Evolutionary conservation across 1,140 invertebrate genomes (phyloP), one percentile per base, ranked within the genome.

Genomic region (Drosophila littoralis): DNA sequence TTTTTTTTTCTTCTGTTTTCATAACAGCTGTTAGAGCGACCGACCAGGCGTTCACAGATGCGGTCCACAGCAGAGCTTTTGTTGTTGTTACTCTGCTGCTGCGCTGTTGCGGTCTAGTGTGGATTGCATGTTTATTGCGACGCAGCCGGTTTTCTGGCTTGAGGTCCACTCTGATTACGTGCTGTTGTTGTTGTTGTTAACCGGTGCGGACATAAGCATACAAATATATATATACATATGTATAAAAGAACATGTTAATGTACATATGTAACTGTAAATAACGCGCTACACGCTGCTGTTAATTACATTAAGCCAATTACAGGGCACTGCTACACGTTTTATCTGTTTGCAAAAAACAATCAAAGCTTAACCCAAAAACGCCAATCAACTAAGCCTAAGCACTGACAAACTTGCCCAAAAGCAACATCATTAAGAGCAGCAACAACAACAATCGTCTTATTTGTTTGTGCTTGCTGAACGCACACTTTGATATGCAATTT

Each of bases 351-450:
- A 35, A 42, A 50, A 63, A 59, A 71, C 35, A 63, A 72, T 72
- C 13, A 61, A 77, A 42, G 60, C 64, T 73, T 81, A 81, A 81
- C 65, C 67, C 65, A 55, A 81, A 85, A 71, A 60, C 52, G 63
- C 32, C 63, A 71, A 66, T 75, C 72, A 71, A 48, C 35, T 36
- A 28, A 6, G 55, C 13, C 22, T 28, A 12, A 57, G 22, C 48
- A 28, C 42, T 48, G 17, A 45, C 48, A 60, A 48, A 43, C 17
- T 58, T 54, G 54, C 48, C 12, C 43, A 73, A 45, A 51, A 66
- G 48, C 46, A 60, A 32, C 13, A 59, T 54, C 35, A 22, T 17
- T 10, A 42, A 17, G 8, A 54, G 17, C n/a, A 42, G 46, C 12
- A 61, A 36, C 50, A 48, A 36, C 50, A 48, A 50, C 22, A 57